phyloP scores from a whole-genome alignment of 2,113 vertebrate species.

The Tetrax tetrax region DNA sequence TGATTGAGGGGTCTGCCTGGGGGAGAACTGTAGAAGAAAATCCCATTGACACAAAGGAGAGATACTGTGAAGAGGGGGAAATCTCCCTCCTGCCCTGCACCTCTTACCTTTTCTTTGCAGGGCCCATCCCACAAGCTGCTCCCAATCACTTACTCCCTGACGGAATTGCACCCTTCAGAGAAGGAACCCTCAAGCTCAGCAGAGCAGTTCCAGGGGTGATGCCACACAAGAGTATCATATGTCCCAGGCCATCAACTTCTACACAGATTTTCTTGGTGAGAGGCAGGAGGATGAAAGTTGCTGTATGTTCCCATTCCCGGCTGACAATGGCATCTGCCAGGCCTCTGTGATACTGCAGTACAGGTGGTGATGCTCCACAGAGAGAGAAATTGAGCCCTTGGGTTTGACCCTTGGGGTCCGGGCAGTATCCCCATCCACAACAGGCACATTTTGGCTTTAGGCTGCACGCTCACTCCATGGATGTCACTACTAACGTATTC shows the following conservation, averaged over 20 bases:
- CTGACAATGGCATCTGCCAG: background rate
- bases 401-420: background rate
- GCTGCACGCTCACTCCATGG: background rate
- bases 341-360: background rate
- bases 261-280: background rate
- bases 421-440: background rate
- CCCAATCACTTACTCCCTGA: background rate
- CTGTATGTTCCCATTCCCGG: background rate
- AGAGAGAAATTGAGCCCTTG: background rate
- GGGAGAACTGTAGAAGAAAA: background rate
- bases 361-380: background rate
- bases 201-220: background rate
- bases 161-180: background rate
- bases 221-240: background rate
- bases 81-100: background rate
- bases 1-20: background rate
- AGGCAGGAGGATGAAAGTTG: background rate
- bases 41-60: background rate
- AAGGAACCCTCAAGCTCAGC: background rate
- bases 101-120: background rate
- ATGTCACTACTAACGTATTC: background rate
- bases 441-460: background rate
- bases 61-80: slow-evolving; percentile 22
- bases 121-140: background rate
- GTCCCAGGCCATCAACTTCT: background rate